Evolutionary conservation across 2,888 invertebrate species (phyloP).

Genomic region (Phragmatobia fuliginosa): DNA sequence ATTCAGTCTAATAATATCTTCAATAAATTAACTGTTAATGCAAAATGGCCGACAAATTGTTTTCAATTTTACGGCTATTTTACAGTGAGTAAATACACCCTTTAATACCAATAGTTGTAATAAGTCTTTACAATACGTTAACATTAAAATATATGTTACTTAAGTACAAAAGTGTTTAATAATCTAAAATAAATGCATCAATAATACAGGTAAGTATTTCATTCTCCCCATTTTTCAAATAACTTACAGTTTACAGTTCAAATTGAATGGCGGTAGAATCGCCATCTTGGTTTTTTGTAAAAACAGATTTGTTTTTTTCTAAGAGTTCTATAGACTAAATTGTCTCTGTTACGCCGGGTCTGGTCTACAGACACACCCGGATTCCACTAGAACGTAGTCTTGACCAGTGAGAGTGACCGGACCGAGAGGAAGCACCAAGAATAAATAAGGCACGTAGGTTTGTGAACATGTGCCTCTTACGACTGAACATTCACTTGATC

Average conservation of each 20-base stretch:
- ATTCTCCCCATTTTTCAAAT: neutral
- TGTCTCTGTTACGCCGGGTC: slow-evolving; percentile 59
- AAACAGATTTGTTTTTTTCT: slow-evolving; percentile 25
- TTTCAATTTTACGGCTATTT: slow-evolving; percentile 72
- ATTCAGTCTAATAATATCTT: slow-evolving; percentile 72
- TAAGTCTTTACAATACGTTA: slow-evolving; percentile 23
- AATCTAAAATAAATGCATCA: slow-evolving; percentile 27
- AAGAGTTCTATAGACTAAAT: slow-evolving; percentile 19
- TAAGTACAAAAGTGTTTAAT: slow-evolving; percentile 22
- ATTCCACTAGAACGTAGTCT: slow-evolving; percentile 97
- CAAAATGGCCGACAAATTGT: slow-evolving; percentile 76
- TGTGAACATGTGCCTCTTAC: slow-evolving; percentile 96
- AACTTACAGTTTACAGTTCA: slow-evolving; percentile 8
- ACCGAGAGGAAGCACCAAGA: slow-evolving; percentile 95
- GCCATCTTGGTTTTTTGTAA: slow-evolving; percentile 28
- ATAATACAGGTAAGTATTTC: slow-evolving; percentile 12
- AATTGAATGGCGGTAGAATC: slow-evolving; percentile 28
- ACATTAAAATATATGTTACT: slow-evolving; percentile 22
- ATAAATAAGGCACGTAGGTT: slow-evolving; percentile 96
- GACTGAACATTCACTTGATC: slow-evolving; percentile 95
- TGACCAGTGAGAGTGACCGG: slow-evolving; percentile 96
- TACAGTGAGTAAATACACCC: slow-evolving; percentile 62
- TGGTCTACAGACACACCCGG: slow-evolving; percentile 95
- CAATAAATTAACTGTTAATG: slow-evolving; percentile 51
- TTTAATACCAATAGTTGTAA: slow-evolving; percentile 51